phyloP scores from a whole-genome alignment of 2,113 vertebrate species.

The Trematocara macrostoma region DNA sequence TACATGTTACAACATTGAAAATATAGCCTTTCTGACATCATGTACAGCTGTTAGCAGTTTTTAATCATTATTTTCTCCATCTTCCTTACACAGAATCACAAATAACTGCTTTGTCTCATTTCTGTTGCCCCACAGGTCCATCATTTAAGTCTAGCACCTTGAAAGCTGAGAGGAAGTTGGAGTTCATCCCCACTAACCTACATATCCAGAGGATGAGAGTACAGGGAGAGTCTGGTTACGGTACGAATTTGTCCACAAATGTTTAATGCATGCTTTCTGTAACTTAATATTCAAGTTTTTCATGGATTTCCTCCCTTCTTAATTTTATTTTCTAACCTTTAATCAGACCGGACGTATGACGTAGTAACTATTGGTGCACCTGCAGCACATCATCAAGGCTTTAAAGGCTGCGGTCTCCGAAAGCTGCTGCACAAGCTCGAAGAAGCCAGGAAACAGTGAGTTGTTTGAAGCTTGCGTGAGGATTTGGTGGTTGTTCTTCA shows the following conservation, averaged over 20 bases:
- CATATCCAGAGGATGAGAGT: slow-evolving; percentile 98
- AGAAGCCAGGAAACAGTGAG: slow-evolving; percentile 95
- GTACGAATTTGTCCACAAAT: slow-evolving; percentile 52
- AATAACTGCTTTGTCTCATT: neutral
- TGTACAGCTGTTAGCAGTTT: neutral
- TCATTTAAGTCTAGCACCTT: slow-evolving; percentile 97
- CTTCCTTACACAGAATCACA: neutral
- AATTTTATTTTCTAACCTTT: neutral
- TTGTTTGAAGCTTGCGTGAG: neutral
- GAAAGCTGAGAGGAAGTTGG: slow-evolving; percentile 93
- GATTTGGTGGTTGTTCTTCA: neutral
- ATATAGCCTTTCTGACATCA: neutral
- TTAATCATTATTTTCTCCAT: neutral
- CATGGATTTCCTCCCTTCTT: neutral
- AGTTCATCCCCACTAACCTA: slow-evolving; percentile 96
- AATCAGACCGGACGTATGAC: slow-evolving; percentile 90
- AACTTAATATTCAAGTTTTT: neutral
- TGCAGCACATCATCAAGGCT: slow-evolving; percentile 94
- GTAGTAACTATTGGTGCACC: slow-evolving; percentile 94
- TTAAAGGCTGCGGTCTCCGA: slow-evolving; percentile 90
- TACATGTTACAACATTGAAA: neutral
- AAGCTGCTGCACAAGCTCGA: slow-evolving; percentile 93
- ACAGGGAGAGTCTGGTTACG: slow-evolving; percentile 90
- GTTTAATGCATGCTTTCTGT: neutral
- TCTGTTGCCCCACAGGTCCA: slow-evolving; percentile 75